Base-by-base conservation (phyloP, 2,888 invertebrate genomes). In the Sabellastarte sp. region DNA sequence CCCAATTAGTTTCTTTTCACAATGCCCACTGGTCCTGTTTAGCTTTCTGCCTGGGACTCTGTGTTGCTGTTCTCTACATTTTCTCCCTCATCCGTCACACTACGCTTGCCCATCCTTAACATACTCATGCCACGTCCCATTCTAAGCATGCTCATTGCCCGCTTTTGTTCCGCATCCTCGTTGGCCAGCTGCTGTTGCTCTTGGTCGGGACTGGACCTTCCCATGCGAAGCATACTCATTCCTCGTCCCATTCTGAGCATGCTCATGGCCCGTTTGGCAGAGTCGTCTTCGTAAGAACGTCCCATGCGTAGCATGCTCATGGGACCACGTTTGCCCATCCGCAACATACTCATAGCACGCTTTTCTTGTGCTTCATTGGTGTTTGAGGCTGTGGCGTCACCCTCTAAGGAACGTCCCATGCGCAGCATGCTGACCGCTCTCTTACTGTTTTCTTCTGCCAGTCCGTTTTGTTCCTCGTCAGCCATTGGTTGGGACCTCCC, bases 211-310 rank as follows among this genome's bases (percentile, higher is more conserved):
- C n/a, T n/a, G 5, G 10, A 66, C 64, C 75, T 72, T 10, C 77
- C 78, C 52, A 78, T 64, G 29, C 77, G 67, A 10, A 77, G 68
- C 77, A 78, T 77, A 26, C 69, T 70, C 59, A 78, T 77, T 28
- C 69, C 70, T 68, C 70, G 62, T 50, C 70, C 70, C 68, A 70
- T 68, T 20, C 70, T 55, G 53, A 70, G 53, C 68, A 70, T 70
- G 3, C 68, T 60, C 57, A 70, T 60, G n/a, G 32, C 63, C 4
- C 68, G 57, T 57, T 64, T 70, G 30, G 32, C 60, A 26, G 55
- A 33, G 10, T 26, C 51, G 2, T 59, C 55, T 53, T 20, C 41
- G 10, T 15, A 57, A 59, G 56, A 30, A 30, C 57, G n/a, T 15
- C 67, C 67, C 67, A 67, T 67, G n/a, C 67, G 58, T 52, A 67